Evolutionary conservation across 2,113 vertebrate genomes (phyloP).

Genomic region (Trematomus loennbergii): DNA sequence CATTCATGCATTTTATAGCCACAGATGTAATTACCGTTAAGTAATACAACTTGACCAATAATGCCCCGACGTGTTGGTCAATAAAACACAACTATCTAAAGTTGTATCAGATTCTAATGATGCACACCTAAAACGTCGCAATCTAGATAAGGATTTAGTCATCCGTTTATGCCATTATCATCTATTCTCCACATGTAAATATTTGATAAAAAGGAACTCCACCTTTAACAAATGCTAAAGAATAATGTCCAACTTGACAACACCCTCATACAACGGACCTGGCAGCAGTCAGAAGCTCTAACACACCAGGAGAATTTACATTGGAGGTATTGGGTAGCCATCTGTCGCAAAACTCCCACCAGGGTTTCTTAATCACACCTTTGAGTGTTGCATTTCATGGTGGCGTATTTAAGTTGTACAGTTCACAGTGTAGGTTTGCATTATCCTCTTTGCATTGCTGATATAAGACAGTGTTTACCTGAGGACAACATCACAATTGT

Average conservation of each 20-base stretch:
- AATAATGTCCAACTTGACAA: not conserved
- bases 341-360: conserved; percentile 54
- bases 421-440: conserved; percentile 1
- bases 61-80: not conserved
- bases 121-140: not conserved
- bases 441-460: not conserved
- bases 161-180: not conserved
- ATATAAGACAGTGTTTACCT: not conserved
- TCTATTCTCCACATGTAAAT: not conserved
- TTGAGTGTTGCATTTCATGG: conserved; percentile 47
- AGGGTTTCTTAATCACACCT: conserved; percentile 62
- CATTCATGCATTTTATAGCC: not conserved
- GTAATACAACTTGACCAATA: not conserved
- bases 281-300: conserved; percentile 38
- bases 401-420: conserved; percentile 18
- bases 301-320: conserved; percentile 12
- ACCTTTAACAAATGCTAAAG: not conserved
- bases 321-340: conserved; percentile 47
- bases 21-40: not conserved
- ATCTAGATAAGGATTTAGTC: not conserved
- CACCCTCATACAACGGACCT: not conserved
- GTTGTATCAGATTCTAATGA: too few species aligned
- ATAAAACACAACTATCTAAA: not conserved
- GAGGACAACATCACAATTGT: not conserved
- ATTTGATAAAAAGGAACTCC: not conserved